Base-by-base conservation (phyloP, 2,888 invertebrate species). In the Syrphus vitripennis region DNA sequence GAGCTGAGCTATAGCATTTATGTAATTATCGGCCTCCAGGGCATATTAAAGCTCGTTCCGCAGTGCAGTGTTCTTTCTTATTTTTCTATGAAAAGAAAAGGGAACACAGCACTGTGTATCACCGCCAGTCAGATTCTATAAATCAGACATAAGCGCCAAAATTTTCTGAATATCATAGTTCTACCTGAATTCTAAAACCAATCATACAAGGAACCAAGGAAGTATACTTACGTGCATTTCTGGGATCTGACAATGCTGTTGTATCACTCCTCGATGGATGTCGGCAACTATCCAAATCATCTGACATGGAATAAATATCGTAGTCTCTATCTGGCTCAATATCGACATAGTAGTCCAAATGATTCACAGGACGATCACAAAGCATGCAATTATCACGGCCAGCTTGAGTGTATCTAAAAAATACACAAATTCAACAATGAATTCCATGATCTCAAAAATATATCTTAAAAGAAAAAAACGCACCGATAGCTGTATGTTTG, bases 241-340 rank as follows among this genome's bases (percentile, higher is more conserved):
- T 88, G 0, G 91, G 89, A 93, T 93, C 93, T 4, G 92, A 89
- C 16, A 94, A 93, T 0, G 91, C 92, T 0, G 91, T 92, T 14
- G 87, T 89, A 74, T 90, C 91, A 61, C 89, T 90, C 3, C 90
- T 89, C 19, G 90, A 84, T 0, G 90, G 90, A 42, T 90, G 90
- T 3, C 89, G 87, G 88, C 95, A 95, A 59, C 91, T 93, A 83
- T 93, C 93, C 78, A 93, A 90, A 86, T 95, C 94, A 82, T 95
- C 94, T 0, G 95, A 94, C 94, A 96, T 95, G 0, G 95, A 95
- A 90, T 97, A 97, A 24, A 96, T 95, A 89, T 97, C 97, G 50
- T 95, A 97, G 79, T 96, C 95, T 16, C 95, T 94, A 90, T 95
- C 95, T 0, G 95, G 95, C 88, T 95, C 94, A 45, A 95, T 92